Evolutionary conservation across 2,888 invertebrate genomes (phyloP), one percentile per base, ranked within the genome.

Genomic region (Eulithis testata): DNA sequence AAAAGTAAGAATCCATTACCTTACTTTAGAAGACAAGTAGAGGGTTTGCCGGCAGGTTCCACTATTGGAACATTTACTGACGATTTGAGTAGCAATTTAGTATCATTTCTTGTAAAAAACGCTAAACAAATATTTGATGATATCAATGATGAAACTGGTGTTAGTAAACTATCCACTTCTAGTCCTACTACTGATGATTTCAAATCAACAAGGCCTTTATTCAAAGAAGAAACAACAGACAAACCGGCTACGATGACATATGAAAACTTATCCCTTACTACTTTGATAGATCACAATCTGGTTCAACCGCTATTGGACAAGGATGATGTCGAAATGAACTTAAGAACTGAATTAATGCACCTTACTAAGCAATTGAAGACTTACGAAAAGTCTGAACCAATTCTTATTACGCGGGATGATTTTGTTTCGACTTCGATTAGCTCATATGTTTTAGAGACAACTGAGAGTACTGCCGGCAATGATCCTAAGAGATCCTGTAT

Each of bases 31-130:
- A 79, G 77, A 73, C 68, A 81, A 69, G 80, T 83, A 73, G 85
- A 88, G 73, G 86, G 83, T 73, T 64, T 68, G 51, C 54, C 57
- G 56, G 80, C 80, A 68, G 78, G 79, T 43, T 68, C 68, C 31
- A 71, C 75, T 45, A 60, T 74, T 49, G 68, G 71, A 57, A 67
- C 65, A 44, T 59, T 69, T 55, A 67, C 66, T 40, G 77, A 82
- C 14, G 80, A 84, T 59, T 50, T 72, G 37, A 72, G 70, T 68
- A 72, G 72, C 70, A 78, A 85, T 74, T 76, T 88, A 63, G 84
- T 86, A 56, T 80, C 84, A 31, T 79, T 88, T 73, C 73, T 90
- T 60, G 80, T 88, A 49, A 72, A 87, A 66, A 88, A 90, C 72
- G 78, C 82, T 3, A 85, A 83, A 78, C 79, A 86, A 78, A 80